Evolutionary conservation across 2,888 invertebrate species (phyloP).

Genomic region (Hybos culiciformis): DNA sequence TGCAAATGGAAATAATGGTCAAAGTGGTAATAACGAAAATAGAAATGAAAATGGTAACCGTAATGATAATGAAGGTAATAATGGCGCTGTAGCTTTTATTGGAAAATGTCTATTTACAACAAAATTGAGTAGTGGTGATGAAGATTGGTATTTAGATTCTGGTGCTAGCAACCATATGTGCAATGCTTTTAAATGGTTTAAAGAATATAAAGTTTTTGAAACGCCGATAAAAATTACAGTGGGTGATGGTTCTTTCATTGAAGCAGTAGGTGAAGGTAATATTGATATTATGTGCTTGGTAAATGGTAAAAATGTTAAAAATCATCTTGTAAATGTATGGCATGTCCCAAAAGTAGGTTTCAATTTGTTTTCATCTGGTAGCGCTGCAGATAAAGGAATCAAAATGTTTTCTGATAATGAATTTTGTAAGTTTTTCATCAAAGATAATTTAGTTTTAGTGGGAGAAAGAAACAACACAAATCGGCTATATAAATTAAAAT

Average conservation of each 20-base stretch:
- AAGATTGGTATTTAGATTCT: constrained; percentile 9
- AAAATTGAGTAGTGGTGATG: background rate
- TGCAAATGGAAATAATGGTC: too few species aligned
- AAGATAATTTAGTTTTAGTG: constrained; percentile 2
- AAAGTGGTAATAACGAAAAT: too few species aligned
- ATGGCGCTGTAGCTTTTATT: background rate
- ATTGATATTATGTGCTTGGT: constrained; percentile 9
- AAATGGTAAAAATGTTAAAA: constrained; percentile 2
- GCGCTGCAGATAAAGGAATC: constrained; percentile 8
- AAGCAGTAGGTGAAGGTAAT: constrained; percentile 1
- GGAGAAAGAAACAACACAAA: background rate
- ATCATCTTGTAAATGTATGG: constrained; percentile 6
- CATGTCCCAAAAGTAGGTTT: constrained; percentile 6
- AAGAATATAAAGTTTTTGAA: background rate
- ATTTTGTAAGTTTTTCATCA: constrained; percentile 3
- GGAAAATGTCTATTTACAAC: background rate
- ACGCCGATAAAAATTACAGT: background rate
- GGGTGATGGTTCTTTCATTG: constrained; percentile 2
- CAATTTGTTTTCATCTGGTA: constrained; percentile 10
- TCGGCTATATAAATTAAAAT: background rate
- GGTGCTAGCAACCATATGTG: constrained; percentile 11
- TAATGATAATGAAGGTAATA: background rate
- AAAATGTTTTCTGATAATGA: constrained; percentile 2
- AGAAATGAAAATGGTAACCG: too few species aligned
- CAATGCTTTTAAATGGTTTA: constrained; percentile 3